Conservation (phyloP, 2,797 vertebrate species). For the Callimico goeldii region DNA sequence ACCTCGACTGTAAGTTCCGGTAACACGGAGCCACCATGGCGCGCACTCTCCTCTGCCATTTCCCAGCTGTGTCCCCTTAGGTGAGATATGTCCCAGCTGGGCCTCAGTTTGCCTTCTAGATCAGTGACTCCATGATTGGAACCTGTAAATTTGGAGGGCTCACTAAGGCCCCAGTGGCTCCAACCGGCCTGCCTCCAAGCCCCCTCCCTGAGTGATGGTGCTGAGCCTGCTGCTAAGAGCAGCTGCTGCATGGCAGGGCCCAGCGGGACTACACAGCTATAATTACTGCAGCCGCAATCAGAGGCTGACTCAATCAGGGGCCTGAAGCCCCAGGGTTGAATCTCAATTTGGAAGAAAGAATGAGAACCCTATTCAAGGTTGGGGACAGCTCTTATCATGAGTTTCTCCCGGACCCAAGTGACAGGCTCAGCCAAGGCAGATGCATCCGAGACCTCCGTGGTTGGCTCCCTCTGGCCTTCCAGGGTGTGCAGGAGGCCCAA, state of each 20-base stretch:
- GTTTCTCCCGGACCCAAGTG: not conserved
- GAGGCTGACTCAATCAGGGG: slow-evolving; percentile 74
- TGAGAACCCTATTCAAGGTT: slow-evolving; percentile 12
- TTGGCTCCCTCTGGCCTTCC: not conserved
- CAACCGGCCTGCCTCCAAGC: not conserved
- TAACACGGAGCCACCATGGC: not conserved
- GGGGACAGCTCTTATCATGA: not conserved
- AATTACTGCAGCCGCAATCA: slow-evolving; percentile 76
- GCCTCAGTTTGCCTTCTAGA: not conserved
- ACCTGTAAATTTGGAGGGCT: not conserved
- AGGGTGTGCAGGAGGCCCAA: not conserved
- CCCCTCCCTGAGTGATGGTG: not conserved
- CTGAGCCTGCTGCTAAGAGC: not conserved
- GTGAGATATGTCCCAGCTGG: not conserved
- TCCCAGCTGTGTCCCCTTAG: not conserved
- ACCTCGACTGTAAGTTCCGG: not conserved
- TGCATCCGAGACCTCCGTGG: not conserved
- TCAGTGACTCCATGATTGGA: not conserved
- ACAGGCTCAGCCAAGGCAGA: not conserved
- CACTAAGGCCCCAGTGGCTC: not conserved
- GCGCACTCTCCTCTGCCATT: too few species aligned
- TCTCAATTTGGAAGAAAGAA: slow-evolving; percentile 70
- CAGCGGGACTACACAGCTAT: slow-evolving; percentile 54
- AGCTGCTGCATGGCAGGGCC: not conserved
- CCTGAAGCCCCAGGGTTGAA: slow-evolving; percentile 72